Conservation (phyloP, 2,888 invertebrate genomes). For the Scaptomyza flava region DNA sequence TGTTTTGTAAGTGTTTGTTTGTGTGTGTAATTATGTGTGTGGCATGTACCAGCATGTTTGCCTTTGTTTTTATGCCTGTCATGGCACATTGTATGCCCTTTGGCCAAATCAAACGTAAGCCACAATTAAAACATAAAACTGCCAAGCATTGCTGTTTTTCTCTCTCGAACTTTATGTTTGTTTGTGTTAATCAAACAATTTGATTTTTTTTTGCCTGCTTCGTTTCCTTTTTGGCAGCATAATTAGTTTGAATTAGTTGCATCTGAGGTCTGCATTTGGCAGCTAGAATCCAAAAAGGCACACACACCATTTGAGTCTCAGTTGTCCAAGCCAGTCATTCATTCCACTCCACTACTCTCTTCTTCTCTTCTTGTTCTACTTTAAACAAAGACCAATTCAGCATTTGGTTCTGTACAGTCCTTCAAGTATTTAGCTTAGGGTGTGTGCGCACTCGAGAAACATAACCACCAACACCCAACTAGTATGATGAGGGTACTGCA, state of each 20-base stretch:
- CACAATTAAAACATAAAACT: slow-evolving; percentile 77
- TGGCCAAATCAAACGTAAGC: slow-evolving; percentile 77
- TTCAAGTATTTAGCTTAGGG: slow-evolving; percentile 42
- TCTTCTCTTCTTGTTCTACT: not conserved
- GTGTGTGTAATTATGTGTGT: slow-evolving; percentile 44
- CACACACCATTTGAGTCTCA: not conserved
- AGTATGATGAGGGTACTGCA: not conserved
- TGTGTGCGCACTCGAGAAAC: slow-evolving; percentile 31
- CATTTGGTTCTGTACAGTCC: slow-evolving; percentile 29
- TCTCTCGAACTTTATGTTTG: not conserved
- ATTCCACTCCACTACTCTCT: not conserved
- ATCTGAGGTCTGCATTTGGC: slow-evolving; percentile 63
- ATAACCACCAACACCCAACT: slow-evolving; percentile 16
- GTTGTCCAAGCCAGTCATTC: not conserved
- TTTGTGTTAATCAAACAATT: slow-evolving; percentile 59
- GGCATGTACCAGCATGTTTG: slow-evolving; percentile 67
- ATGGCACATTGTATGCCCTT: slow-evolving; percentile 68
- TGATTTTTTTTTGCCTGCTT: slow-evolving; percentile 13
- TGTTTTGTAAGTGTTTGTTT: slow-evolving; percentile 6
- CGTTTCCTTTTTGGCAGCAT: slow-evolving; percentile 56
- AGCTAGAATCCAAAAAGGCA: slow-evolving; percentile 35
- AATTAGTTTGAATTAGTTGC: slow-evolving; percentile 73
- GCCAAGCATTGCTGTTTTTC: slow-evolving; percentile 38
- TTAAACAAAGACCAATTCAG: slow-evolving; percentile 32
- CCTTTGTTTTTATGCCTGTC: slow-evolving; percentile 76